These are phyloP conservation scores for Gryon sp. DNA, from an alignment of 1,140 invertebrate species.

Conservation along the genomic window DNA sequence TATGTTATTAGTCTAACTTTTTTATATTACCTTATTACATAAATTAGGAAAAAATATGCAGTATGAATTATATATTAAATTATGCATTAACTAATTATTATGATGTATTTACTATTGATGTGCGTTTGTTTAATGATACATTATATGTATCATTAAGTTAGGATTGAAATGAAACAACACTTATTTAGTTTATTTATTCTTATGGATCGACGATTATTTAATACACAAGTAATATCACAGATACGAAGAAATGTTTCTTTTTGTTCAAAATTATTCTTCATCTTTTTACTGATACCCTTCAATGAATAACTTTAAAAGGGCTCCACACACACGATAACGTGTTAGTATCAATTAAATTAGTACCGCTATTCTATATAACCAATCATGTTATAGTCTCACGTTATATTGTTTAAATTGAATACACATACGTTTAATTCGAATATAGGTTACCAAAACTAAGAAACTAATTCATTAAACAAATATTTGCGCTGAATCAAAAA, in stretches of 20 bases:
- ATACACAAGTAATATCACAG: conserved; percentile 79
- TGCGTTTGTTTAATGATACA: too few species aligned
- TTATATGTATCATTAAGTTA: too few species aligned
- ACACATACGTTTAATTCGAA: conserved; percentile 11
- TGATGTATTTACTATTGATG: too few species aligned
- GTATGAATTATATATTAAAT: too few species aligned
- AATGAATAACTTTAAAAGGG: conserved; percentile 22
- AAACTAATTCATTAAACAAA: conserved; percentile 28
- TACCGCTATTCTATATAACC: conserved; percentile 58
- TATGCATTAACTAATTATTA: too few species aligned
- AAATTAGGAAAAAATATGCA: too few species aligned
- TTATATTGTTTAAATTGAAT: conserved; percentile 14
- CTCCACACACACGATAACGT: conserved; percentile 66
- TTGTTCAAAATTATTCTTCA: conserved; percentile 61
- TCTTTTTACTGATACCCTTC: conserved; percentile 60
- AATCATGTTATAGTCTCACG: conserved; percentile 38
- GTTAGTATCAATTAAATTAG: conserved; percentile 74
- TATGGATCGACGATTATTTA: conserved; percentile 76
- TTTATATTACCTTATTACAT: too few species aligned
- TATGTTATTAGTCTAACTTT: too few species aligned
- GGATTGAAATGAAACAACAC: conserved; percentile 31
- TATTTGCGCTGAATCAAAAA: conserved; percentile 8
- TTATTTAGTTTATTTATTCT: conserved; percentile 69
- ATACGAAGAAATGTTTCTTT: conserved; percentile 66
- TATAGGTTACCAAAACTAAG: background rate